Conservation (phyloP, 2,797 vertebrate species). For the Hipposideros larvatus region DNA sequence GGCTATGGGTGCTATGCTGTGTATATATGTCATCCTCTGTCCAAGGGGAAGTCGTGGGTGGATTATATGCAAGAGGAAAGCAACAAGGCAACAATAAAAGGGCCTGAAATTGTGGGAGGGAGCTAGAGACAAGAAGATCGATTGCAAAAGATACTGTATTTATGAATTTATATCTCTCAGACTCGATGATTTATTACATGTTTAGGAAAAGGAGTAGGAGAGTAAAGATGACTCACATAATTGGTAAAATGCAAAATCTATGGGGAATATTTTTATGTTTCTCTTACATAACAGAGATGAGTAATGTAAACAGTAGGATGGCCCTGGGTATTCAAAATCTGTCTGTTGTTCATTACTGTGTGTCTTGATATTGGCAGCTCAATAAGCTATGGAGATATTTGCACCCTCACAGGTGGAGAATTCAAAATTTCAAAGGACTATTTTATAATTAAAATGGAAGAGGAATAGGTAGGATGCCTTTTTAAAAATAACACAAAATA, state of each 20-base stretch:
- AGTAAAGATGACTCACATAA: conserved; percentile 62
- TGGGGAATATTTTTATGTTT: conserved; percentile 69
- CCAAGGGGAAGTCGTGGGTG: background rate
- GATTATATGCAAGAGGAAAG: background rate
- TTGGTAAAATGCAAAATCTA: conserved; percentile 30
- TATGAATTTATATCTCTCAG: conserved; percentile 48
- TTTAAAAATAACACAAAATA: conserved; percentile 49
- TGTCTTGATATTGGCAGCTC: conserved; percentile 39
- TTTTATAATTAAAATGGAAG: conserved; percentile 67
- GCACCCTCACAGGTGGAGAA: background rate
- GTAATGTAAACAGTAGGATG: conserved; percentile 59
- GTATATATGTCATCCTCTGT: background rate
- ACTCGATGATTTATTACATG: conserved; percentile 70
- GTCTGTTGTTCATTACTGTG: conserved; percentile 33
- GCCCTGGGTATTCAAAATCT: conserved; percentile 60
- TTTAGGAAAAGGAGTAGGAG: conserved; percentile 34
- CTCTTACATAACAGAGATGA: conserved; percentile 48
- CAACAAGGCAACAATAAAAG: background rate
- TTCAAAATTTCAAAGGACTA: conserved; percentile 3
- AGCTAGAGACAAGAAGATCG: conserved; percentile 15
- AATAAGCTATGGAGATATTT: conserved; percentile 28
- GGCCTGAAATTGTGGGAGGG: conserved; percentile 22
- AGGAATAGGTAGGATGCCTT: conserved; percentile 40
- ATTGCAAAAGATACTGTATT: conserved; percentile 58
- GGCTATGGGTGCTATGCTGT: background rate